Evolutionary conservation across 2,888 invertebrate species (phyloP).

Genomic region (Pristionchus japonicus): DNA sequence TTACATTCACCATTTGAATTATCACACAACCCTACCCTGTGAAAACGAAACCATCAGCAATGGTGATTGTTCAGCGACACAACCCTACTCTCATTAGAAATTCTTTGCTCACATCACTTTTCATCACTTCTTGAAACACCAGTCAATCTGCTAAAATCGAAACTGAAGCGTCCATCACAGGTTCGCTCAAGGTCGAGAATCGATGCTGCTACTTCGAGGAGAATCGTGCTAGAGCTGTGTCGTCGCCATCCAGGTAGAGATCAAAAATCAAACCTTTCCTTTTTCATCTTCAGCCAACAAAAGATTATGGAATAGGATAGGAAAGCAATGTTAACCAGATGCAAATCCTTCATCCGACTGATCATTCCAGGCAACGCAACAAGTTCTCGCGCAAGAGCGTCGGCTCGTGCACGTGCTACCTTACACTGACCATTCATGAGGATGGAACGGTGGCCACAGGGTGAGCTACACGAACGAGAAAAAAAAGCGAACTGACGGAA

Average conservation of each 20-base stretch:
- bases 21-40: too few relatives aligned
- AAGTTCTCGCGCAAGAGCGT: neutral
- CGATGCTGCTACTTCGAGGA: conserved; percentile 17
- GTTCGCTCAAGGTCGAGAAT: conserved; percentile 20
- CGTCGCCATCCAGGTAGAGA: neutral
- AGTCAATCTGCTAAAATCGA: neutral
- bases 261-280: too few relatives aligned
- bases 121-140: neutral
- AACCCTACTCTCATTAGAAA: too few relatives aligned
- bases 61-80: too few relatives aligned
- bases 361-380: neutral
- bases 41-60: too few relatives aligned
- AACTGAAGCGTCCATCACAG: neutral
- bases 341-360: neutral
- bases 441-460: neutral
- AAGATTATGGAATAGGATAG: neutral
- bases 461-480: too few relatives aligned
- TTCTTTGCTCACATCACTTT: neutral
- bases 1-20: too few relatives aligned
- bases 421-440: neutral
- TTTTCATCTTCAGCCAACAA: neutral
- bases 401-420: neutral
- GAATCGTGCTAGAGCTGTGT: neutral
- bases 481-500: too few relatives aligned
- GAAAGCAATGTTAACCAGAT: neutral